These are phyloP conservation scores for Simalia tracyae DNA, from an alignment of 2,797 vertebrate species.

Conservation along the genomic window DNA sequence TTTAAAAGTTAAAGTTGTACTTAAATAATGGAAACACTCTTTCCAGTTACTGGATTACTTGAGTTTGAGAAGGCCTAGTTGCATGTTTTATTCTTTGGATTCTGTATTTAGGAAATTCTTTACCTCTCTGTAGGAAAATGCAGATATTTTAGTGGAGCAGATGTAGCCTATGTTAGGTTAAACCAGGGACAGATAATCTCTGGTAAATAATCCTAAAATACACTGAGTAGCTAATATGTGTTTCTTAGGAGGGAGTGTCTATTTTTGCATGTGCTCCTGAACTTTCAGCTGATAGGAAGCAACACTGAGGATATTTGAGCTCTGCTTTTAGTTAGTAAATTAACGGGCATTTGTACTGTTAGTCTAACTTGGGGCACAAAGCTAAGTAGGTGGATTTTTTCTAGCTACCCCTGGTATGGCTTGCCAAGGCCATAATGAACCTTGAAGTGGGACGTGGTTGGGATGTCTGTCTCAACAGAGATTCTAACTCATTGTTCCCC, in stretches of 20 bases:
- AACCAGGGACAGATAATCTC: neutral
- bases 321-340: neutral
- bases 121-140: neutral
- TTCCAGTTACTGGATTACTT: neutral
- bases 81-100: neutral
- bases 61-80: neutral
- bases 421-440: constrained; percentile 10
- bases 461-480: constrained; percentile 43
- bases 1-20: neutral
- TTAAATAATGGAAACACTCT: neutral
- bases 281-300: constrained; percentile 14
- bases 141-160: neutral
- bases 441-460: constrained; percentile 12
- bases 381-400: neutral
- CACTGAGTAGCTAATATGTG: constrained; percentile 21
- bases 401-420: neutral
- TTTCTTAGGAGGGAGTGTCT: constrained; percentile 33
- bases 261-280: constrained; percentile 13
- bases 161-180: neutral
- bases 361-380: constrained; percentile 1
- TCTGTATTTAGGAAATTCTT: neutral
- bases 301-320: constrained; percentile 11
- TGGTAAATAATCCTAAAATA: neutral
- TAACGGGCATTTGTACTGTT: neutral
- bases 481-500: constrained; percentile 8